A percentile compares a stretch with the other conserved stretches of the same genome.
Evolutionary conservation across 2,113 vertebrate genomes (phyloP).

Genomic region (Sardina pilchardus): DNA sequence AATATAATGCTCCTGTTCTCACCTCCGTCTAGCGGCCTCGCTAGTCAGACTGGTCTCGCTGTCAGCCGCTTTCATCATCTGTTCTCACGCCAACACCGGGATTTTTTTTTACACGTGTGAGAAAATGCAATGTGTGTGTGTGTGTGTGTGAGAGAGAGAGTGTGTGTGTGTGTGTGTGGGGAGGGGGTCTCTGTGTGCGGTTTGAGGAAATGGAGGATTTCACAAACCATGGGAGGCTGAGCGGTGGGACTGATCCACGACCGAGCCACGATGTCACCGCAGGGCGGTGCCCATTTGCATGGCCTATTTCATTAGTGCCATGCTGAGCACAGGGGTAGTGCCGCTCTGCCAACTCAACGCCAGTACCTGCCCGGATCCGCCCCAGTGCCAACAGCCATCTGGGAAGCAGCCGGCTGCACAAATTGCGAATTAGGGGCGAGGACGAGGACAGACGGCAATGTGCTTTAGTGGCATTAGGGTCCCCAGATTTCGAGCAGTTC

Average conservation of each 20-base stretch:
- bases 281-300: not conserved
- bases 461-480: slow-evolving; percentile 2
- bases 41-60: not conserved
- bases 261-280: not conserved
- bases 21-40: not conserved
- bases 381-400: slow-evolving; percentile 9
- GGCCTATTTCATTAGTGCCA: slow-evolving; percentile 72
- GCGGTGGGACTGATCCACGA: slow-evolving; percentile 46
- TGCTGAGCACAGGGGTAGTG: slow-evolving; percentile 63
- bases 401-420: slow-evolving; percentile 16
- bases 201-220: slow-evolving; percentile 67
- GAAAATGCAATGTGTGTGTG: not conserved
- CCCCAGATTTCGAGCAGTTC: not conserved
- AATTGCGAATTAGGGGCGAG: not conserved
- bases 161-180: not conserved
- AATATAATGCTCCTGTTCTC: not conserved
- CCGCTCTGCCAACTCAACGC: not conserved
- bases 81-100: not conserved
- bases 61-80: slow-evolving; percentile 10
- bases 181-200: slow-evolving; percentile 35
- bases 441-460: not conserved
- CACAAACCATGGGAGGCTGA: slow-evolving; percentile 63
- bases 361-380: not conserved
- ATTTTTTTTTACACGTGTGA: not conserved
- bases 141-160: too few relatives aligned